Conservation (phyloP, 2,113 vertebrate species). For the Haplotaxodon microlepis region DNA sequence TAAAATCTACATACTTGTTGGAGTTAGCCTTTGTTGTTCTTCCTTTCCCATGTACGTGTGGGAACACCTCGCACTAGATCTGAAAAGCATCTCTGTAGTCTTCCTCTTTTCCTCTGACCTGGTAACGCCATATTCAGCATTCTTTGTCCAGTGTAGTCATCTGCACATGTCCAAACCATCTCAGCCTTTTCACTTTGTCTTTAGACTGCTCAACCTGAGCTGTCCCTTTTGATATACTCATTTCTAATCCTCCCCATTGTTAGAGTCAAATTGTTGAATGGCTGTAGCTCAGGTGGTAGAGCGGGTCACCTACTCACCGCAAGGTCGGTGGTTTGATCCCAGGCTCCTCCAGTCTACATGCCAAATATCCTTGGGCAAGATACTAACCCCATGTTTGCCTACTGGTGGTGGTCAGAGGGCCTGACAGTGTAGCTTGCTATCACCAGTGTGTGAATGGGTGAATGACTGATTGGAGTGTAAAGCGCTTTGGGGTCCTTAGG, state of each 20-base stretch:
- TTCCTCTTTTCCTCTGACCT: neutral
- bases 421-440: too few species aligned
- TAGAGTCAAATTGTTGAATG: neutral
- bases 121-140: neutral
- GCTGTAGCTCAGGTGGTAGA: neutral
- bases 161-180: neutral
- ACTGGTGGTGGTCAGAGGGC: neutral
- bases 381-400: neutral
- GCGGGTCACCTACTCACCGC: neutral
- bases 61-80: fast-evolving
- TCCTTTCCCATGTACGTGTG: fast-evolving
- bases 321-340: neutral
- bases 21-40: neutral
- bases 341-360: neutral
- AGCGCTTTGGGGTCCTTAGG: too few species aligned
- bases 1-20: neutral
- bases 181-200: neutral
- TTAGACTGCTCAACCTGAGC: neutral
- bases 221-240: neutral
- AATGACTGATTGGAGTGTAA: too few species aligned
- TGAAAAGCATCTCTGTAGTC: neutral
- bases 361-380: neutral
- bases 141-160: neutral
- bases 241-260: neutral
- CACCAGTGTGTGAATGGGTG: too few species aligned